These are phyloP conservation scores for Reticulitermes speratus DNA, from an alignment of 1,140 invertebrate genomes.

Conservation along the genomic window DNA sequence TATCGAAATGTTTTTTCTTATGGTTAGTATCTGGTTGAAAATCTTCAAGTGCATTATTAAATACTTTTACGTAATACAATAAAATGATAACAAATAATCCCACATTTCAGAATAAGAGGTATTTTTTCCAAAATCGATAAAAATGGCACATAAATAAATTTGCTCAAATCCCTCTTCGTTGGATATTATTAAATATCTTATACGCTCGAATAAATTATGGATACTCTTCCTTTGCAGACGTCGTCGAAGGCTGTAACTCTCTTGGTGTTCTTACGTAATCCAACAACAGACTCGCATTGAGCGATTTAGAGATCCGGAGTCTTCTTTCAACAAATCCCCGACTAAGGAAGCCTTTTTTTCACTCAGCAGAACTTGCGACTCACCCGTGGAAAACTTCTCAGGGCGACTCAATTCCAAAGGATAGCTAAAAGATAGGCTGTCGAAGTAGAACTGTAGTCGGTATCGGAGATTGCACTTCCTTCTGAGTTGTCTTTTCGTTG, in stretches of 20 bases:
- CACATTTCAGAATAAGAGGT: background rate
- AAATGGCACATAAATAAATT: background rate
- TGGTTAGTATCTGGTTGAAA: no score
- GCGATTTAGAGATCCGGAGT: background rate
- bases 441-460: background rate
- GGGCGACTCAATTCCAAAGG: background rate
- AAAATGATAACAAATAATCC: background rate
- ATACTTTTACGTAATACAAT: background rate
- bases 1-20: no score
- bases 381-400: background rate
- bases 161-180: background rate
- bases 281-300: slow-evolving; percentile 9
- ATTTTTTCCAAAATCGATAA: background rate
- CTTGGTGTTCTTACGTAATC: background rate
- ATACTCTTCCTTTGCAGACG: slow-evolving; percentile 3
- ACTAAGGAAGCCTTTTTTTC: background rate
- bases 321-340: slow-evolving; percentile 11
- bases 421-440: background rate
- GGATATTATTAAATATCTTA: background rate
- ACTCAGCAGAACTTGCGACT: background rate
- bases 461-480: background rate
- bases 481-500: background rate
- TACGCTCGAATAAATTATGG: background rate
- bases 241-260: background rate
- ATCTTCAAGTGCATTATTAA: no score